Conservation (phyloP, 2,113 vertebrate species). For the Hydropotes inermis region DNA sequence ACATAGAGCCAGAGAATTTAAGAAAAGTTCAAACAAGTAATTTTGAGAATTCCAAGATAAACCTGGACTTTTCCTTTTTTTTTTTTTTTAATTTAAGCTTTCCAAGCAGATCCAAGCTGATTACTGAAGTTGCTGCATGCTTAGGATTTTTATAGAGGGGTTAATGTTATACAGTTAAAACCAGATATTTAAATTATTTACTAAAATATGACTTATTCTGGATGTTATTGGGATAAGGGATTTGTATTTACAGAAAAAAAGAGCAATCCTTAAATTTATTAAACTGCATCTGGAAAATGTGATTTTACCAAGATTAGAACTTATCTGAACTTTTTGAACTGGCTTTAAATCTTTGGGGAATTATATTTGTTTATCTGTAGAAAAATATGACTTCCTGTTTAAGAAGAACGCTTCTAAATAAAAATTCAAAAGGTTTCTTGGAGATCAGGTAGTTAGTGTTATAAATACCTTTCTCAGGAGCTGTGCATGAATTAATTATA, state of each 20-base stretch:
- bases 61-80: not conserved
- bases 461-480: not conserved
- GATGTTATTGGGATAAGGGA: not conserved
- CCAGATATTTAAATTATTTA: not conserved
- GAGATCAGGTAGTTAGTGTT: not conserved
- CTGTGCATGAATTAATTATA: not conserved
- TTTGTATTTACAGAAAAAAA: not conserved
- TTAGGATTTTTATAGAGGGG: not conserved
- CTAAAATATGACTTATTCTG: not conserved
- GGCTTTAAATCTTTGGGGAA: conserved; percentile 30
- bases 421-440: not conserved
- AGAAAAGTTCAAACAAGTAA: not conserved
- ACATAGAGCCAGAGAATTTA: not conserved
- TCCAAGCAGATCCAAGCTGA: not conserved
- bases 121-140: not conserved
- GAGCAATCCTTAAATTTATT: not conserved
- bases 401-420: not conserved
- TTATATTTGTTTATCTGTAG: conserved; percentile 15
- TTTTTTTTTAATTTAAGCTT: not conserved
- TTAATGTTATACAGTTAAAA: not conserved
- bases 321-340: conserved; percentile 19
- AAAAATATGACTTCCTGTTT: conserved; percentile 39
- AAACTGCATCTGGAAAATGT: conserved; percentile 32
- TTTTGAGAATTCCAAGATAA: not conserved
- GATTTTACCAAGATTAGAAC: conserved; percentile 34